These are phyloP conservation scores for Xanthorhoe designata DNA, from an alignment of 2,888 invertebrate species.

Conservation along the genomic window DNA sequence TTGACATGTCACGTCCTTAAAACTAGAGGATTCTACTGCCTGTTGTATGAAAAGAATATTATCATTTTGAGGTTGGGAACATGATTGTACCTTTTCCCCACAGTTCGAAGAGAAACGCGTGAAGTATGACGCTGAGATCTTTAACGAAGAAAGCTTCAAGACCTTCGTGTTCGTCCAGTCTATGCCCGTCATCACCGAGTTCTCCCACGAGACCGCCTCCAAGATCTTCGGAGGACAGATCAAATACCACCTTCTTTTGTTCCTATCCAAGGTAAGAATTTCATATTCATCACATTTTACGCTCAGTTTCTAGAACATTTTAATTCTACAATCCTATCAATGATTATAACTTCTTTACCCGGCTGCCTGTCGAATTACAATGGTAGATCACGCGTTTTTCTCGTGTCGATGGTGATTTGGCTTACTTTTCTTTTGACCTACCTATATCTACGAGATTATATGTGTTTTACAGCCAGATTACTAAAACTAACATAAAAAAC, in stretches of 20 bases:
- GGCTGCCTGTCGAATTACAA: too few relatives aligned
- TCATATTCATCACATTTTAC: not conserved
- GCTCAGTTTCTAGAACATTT: too few relatives aligned
- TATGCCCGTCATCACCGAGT: conserved; percentile 96
- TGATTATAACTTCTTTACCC: too few relatives aligned
- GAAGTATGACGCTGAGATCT: conserved; percentile 89
- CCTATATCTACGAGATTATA: too few relatives aligned
- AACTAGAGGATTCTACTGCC: too few relatives aligned
- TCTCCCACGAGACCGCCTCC: conserved; percentile 98
- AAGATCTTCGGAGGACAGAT: conserved; percentile 99
- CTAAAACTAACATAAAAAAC: too few relatives aligned
- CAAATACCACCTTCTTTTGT: conserved; percentile 97
- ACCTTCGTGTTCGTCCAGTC: conserved; percentile 94
- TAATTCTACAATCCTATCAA: too few relatives aligned
- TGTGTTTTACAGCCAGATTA: too few relatives aligned
- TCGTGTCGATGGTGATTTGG: too few relatives aligned
- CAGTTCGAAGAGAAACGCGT: conserved; percentile 95
- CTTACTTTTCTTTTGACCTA: too few relatives aligned
- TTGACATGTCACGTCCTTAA: too few relatives aligned
- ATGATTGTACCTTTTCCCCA: not conserved
- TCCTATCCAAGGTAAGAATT: conserved; percentile 91
- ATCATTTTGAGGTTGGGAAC: not conserved
- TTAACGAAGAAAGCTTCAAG: conserved; percentile 88
- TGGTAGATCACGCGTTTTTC: too few relatives aligned
- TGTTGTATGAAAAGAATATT: not conserved